Conservation (phyloP, 2,888 invertebrate species). For the Lamellibrachia columna region DNA sequence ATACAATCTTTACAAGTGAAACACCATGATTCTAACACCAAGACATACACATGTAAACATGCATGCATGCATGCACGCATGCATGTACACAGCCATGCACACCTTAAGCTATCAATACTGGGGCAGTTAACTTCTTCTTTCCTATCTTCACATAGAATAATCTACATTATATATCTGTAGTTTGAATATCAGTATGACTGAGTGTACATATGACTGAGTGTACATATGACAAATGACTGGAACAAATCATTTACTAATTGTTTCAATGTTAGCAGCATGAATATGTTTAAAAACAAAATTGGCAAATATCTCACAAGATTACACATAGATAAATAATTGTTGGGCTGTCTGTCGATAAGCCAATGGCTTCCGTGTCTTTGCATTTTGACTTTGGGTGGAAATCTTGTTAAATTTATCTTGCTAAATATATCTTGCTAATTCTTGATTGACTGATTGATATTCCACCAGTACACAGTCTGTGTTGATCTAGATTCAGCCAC, state of each 20-base stretch:
- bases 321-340: background rate
- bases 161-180: background rate
- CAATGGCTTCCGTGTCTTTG: too few relatives aligned
- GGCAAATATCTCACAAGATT: background rate
- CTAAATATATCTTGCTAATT: too few relatives aligned
- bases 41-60: background rate
- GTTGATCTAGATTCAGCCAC: background rate
- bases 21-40: constrained; percentile 21
- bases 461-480: background rate
- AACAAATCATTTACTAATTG: too few relatives aligned
- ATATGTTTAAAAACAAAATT: background rate
- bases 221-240: background rate
- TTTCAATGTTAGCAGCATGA: background rate
- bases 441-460: background rate
- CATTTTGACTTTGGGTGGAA: too few relatives aligned
- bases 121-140: background rate
- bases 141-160: background rate
- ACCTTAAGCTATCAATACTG: constrained; percentile 38
- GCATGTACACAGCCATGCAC: constrained; percentile 41
- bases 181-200: background rate
- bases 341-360: background rate
- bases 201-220: background rate
- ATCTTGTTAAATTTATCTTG: background rate
- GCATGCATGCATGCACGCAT: constrained; percentile 39
- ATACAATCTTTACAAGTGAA: background rate